phyloP scores from a whole-genome alignment of 2,888 invertebrate species.

The Conchocele bisecta region DNA sequence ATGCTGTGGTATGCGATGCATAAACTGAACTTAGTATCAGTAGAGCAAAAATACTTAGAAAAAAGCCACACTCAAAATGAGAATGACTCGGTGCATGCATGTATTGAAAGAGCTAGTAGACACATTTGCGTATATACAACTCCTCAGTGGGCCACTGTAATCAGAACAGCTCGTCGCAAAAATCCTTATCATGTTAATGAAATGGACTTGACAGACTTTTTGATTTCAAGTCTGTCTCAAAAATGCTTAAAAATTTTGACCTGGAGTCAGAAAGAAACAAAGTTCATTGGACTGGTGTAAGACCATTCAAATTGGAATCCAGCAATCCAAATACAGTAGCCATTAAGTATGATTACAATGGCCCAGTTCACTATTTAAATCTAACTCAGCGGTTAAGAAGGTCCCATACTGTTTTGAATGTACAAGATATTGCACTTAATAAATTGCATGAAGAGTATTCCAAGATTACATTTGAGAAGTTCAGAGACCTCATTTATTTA shows the following conservation, averaged over 20 bases:
- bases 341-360: conserved; percentile 16
- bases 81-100: conserved; percentile 35
- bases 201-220: conserved; percentile 28
- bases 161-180: conserved; percentile 20
- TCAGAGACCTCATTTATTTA: conserved; percentile 21
- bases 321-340: conserved; percentile 10
- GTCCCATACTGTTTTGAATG: neutral
- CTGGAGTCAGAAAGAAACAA: conserved; percentile 13
- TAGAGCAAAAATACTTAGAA: no score
- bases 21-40: conserved; percentile 11
- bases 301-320: conserved; percentile 10
- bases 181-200: conserved; percentile 29
- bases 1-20: conserved; percentile 39
- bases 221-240: conserved; percentile 27
- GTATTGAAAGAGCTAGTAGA: conserved; percentile 25
- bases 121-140: conserved; percentile 22
- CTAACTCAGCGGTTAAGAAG: conserved; percentile 10
- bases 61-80: no score
- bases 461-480: conserved; percentile 24
- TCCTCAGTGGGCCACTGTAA: conserved; percentile 32
- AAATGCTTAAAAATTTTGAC: conserved; percentile 22
- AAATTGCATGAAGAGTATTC: neutral
- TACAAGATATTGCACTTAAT: conserved; percentile 9
- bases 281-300: conserved; percentile 7
- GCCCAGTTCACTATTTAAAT: conserved; percentile 6